Percentiles rank a stretch among this genome's conserved stretches.
Conservation (phyloP, 1,140 invertebrate species). For the Aphis craccivora region DNA sequence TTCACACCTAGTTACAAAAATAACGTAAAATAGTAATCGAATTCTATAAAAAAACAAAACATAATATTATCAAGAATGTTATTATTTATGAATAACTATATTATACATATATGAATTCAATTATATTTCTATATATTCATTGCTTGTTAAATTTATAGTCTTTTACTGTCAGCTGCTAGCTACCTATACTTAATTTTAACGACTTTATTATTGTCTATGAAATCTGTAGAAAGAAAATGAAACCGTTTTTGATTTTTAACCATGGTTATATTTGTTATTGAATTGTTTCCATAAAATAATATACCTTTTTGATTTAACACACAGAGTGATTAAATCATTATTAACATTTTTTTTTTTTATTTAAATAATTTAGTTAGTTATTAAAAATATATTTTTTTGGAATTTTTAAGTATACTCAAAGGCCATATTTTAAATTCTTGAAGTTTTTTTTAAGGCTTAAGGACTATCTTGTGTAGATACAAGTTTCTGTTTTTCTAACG, state of each 20-base stretch:
- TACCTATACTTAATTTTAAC: neutral
- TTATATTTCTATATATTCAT: neutral
- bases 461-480: no score
- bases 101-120: neutral
- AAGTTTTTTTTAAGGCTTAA: no score
- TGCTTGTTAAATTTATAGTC: neutral
- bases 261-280: neutral
- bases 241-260: neutral
- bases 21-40: neutral
- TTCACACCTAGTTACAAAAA: neutral
- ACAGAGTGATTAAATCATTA: no score
- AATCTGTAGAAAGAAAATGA: neutral
- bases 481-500: no score
- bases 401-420: no score
- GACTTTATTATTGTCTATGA: neutral
- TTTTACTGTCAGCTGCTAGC: neutral
- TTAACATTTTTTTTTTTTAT: no score
- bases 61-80: neutral
- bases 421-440: no score
- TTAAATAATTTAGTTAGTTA: no score
- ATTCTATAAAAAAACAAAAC: neutral
- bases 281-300: neutral
- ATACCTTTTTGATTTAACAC: neutral
- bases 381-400: no score
- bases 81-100: neutral